Evolutionary conservation across 1,140 invertebrate species (phyloP), one percentile per base, ranked within the genome.

Genomic region (Dreissena polymorpha): DNA sequence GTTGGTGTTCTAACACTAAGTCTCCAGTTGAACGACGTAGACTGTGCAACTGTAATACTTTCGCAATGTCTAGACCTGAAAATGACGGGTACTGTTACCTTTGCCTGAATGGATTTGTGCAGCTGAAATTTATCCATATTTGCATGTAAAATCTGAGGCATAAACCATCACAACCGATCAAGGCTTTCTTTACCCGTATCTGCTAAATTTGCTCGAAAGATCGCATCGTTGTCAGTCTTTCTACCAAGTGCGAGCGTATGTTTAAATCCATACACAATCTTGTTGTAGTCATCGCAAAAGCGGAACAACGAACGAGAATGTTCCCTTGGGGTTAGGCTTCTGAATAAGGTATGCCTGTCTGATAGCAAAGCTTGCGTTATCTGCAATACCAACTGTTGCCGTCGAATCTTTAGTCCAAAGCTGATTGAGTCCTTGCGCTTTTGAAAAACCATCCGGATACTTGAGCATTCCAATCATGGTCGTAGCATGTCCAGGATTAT

Each of bases 201-300:
- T 10, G 23, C 60, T 10, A 60, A 63, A 18, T 23, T 21, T 10
- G 18, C 64, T 49, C 55, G 51, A 51, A 80, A 79, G 49, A 80
- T 79, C 3, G 76, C 68, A 57, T 84, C 75, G 57, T 71, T 72
- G 68, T 80, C 65, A 14, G 64, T 10, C 39, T 84, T 72, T 51
- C 70, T 23, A 7, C 3, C 25, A 16, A 72, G 50, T 14, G 70
- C 50, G 14, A 49, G 50, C n/a, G 27, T 51, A 13, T 72, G 70
- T 18, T 25, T 29, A 14, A 72, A 18, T 14, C 70, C 70, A 72
- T 49, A 72, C n/a, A 29, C 12, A 25, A 51, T 72, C 18, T 72
- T 72, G 49, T 72, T 10, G n/a, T 51, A 29, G 16, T 49, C 49
- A 12, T 72, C 27, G 49, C 27, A 72, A 51, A 49, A 29, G 18